Evolutionary conservation across 2,113 vertebrate genomes (phyloP), one percentile per base, ranked within the genome.

Genomic region (Danio rerio): DNA sequence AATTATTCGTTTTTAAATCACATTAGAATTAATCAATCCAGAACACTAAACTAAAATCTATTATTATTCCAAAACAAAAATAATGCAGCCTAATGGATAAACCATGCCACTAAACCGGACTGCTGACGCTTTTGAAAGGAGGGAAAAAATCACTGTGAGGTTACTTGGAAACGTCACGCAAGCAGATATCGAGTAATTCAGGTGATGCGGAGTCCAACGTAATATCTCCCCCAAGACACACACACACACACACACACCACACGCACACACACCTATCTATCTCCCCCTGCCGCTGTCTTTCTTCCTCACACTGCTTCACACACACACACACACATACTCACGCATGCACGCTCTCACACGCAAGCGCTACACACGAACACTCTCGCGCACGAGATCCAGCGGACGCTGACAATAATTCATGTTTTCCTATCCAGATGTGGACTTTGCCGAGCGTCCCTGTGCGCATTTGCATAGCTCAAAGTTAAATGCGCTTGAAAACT

Each of bases 211-310:
- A 87, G 81, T 83, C 77, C 79, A 88, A 83, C 78, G 70, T 77
- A 84, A 81, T 74, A 76, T 82, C 82, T 86, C 69, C 75, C 86
- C 82, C 79, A 83, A 90, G 86, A 92, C 88, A 81, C 90, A 83
- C 88, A 83, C 86, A 83, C 88, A 81, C 84, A 47, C 78, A 56
- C 83, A 42, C 49, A 52, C 49, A 6, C 49, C 49, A 50, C 78
- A 31, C 31, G 3, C 31, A 31, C 31, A 31, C 31, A 31, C 31
- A 31, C 31, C 31, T 66, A 50, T 61, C 55, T 78, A 50, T 66
- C 74, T 78, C 59, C 73, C 69, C 55, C 85, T 62, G 53, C 80
- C 59, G 77, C 81, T 42, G 53, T 52, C 70, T 65, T 45, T 58
- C 84, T 21, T 69, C 63, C 81, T 73, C 84, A 71, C 82, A 61